A percentile compares a stretch with the other conserved stretches of the same genome.
Conservation (phyloP, 2,113 vertebrate genomes). For the Anguilla japonica region DNA sequence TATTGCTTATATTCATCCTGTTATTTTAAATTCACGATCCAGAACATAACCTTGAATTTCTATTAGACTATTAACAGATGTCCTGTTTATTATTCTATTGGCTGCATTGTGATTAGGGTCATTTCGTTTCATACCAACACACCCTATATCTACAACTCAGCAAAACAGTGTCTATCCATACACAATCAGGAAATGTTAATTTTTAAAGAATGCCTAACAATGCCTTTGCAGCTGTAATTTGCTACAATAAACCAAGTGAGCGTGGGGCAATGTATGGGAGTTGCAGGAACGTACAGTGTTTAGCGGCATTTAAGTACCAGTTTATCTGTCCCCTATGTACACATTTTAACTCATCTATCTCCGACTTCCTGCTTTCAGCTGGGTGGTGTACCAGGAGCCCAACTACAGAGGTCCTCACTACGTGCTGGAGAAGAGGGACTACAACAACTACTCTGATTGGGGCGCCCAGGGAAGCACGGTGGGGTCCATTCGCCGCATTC, state of each 20-base stretch:
- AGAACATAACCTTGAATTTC: no score
- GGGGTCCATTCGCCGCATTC: constrained; percentile 68
- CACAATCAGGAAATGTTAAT: neutral
- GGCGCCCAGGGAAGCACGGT: constrained; percentile 68
- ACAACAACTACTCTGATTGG: constrained; percentile 73
- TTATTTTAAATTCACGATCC: no score
- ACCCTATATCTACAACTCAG: neutral
- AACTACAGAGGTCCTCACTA: constrained; percentile 74
- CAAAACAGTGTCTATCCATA: neutral
- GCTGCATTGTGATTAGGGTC: neutral
- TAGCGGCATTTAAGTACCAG: neutral
- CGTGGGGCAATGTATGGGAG: neutral
- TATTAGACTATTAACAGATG: neutral
- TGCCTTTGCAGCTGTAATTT: neutral
- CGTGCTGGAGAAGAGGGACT: constrained; percentile 70
- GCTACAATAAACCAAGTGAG: neutral
- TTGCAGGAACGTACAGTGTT: neutral
- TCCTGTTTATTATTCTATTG: neutral
- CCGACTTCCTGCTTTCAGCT: constrained; percentile 44
- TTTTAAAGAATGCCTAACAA: no score
- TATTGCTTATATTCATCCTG: no score
- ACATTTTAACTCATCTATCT: neutral
- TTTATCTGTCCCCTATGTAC: neutral
- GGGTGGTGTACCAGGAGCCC: constrained; percentile 73
- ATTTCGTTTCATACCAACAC: neutral